Percentiles rank a stretch among this genome's conserved stretches.
These are phyloP conservation scores for Lanius collurio DNA, from an alignment of 2,113 vertebrate species.

Conservation along the genomic window DNA sequence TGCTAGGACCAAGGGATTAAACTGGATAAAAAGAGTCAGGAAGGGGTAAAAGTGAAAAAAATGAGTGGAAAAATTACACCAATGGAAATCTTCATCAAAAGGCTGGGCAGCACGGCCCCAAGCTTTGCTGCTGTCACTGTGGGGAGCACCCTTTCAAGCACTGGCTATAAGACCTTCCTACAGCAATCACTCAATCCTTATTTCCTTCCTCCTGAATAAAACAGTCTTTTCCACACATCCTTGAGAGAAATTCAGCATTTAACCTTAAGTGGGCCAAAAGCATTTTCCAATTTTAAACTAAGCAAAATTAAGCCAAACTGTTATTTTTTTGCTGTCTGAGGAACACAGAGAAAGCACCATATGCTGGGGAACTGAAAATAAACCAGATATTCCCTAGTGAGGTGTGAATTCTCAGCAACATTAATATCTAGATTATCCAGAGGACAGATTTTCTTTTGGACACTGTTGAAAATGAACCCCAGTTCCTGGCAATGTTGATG, in stretches of 20 bases:
- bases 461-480: background rate
- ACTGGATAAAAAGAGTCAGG: background rate
- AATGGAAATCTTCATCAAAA: background rate
- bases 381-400: constrained; percentile 2
- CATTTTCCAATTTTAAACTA: background rate
- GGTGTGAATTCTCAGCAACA: background rate
- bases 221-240: background rate
- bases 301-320: background rate
- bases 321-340: background rate
- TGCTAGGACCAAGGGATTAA: background rate
- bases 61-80: background rate
- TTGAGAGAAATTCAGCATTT: background rate
- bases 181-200: background rate
- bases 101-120: background rate
- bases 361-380: constrained; percentile 29
- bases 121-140: background rate
- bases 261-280: background rate
- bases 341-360: background rate
- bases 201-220: background rate
- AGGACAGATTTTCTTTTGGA: background rate
- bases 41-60: background rate
- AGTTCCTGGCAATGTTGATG: background rate
- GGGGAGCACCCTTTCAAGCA: background rate
- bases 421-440: constrained; percentile 25
- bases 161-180: background rate